Conservation (phyloP, 2,888 invertebrate genomes). For the Opisthograptis luteolata region DNA sequence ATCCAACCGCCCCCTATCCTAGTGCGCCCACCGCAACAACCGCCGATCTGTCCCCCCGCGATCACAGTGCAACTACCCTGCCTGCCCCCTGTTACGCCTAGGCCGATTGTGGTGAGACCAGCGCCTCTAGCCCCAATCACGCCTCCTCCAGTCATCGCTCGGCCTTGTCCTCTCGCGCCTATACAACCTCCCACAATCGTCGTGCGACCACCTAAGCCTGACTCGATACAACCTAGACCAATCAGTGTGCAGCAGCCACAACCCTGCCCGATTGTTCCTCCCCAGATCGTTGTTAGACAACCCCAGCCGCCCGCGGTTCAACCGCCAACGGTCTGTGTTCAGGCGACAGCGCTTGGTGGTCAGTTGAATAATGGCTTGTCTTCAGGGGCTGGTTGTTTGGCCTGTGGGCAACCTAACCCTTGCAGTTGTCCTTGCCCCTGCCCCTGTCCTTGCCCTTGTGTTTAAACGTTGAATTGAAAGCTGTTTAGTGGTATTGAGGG, state of each 20-base stretch:
- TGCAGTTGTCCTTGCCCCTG: constrained; percentile 6
- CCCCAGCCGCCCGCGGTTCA: constrained; percentile 51
- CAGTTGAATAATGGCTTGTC: neutral
- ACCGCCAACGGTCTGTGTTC: constrained; percentile 42
- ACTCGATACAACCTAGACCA: constrained; percentile 52
- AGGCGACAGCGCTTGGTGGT: neutral
- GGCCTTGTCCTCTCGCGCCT: constrained; percentile 47
- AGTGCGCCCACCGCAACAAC: constrained; percentile 51
- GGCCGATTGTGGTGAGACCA: constrained; percentile 53
- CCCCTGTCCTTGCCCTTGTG: neutral
- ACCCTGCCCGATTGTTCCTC: constrained; percentile 48
- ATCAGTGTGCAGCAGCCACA: constrained; percentile 55
- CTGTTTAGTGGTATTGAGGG: constrained; percentile 6
- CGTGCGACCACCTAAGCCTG: constrained; percentile 51
- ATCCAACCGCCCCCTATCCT: constrained; percentile 69
- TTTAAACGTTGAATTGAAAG: neutral
- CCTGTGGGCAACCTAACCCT: neutral
- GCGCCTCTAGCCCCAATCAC: constrained; percentile 46
- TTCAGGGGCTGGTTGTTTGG: neutral
- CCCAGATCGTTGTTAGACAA: constrained; percentile 55
- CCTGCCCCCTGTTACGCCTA: constrained; percentile 49
- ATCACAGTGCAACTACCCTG: constrained; percentile 53
- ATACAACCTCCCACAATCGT: constrained; percentile 58
- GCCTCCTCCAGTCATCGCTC: constrained; percentile 60
- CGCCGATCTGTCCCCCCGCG: constrained; percentile 53